Conservation (phyloP, 2,888 invertebrate genomes). For the Punctoribates punctum region DNA sequence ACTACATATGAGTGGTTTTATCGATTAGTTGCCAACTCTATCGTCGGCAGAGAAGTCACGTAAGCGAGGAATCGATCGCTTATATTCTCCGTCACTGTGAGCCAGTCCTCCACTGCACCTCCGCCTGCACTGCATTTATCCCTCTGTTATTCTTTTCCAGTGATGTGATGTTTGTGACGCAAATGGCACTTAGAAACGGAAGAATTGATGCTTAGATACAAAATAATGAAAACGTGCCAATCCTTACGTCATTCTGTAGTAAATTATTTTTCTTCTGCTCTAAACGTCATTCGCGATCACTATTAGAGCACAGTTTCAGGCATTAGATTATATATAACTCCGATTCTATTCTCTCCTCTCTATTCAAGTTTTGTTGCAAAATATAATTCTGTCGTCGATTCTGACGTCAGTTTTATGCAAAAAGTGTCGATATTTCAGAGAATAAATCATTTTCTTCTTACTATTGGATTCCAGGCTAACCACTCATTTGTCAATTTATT, state of each 20-base stretch:
- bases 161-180: slow-evolving; percentile 15
- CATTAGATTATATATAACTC: neutral
- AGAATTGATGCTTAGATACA: slow-evolving; percentile 16
- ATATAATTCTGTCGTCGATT: neutral
- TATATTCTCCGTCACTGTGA: neutral
- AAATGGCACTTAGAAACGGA: slow-evolving; percentile 25
- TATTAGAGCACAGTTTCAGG: neutral
- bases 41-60: neutral
- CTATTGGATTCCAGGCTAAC: no score
- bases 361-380: neutral
- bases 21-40: slow-evolving; percentile 21
- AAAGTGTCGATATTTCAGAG: no score
- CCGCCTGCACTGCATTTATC: neutral
- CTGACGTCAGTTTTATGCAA: no score
- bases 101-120: neutral
- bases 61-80: slow-evolving; percentile 14
- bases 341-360: neutral
- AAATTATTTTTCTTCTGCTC: neutral
- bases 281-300: slow-evolving; percentile 5
- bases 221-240: neutral
- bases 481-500: no score
- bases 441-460: no score
- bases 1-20: slow-evolving; percentile 16
- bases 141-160: neutral
- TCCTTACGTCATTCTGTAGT: neutral